These are phyloP conservation scores for Sphaerodactylus townsendi DNA, from an alignment of 2,113 vertebrate genomes.

Conservation along the genomic window DNA sequence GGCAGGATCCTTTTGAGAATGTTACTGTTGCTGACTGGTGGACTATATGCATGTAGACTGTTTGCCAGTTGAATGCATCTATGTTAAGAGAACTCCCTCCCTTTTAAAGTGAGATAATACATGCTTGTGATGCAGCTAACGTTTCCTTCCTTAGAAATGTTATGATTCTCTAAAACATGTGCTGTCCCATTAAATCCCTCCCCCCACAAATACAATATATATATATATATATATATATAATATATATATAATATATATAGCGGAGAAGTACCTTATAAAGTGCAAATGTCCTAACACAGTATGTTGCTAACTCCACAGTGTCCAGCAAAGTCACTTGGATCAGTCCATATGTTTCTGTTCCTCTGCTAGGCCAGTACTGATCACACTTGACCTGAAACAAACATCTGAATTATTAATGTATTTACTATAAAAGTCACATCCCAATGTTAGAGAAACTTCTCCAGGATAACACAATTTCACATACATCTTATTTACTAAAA, in stretches of 20 bases:
- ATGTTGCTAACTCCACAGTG: slow-evolving; percentile 95
- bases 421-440: slow-evolving; percentile 9
- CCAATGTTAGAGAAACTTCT: too few species aligned
- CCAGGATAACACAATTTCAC: too few species aligned
- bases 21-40: neutral
- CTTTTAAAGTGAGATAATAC: neutral
- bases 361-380: slow-evolving; percentile 97
- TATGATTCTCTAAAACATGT: slow-evolving; percentile 22
- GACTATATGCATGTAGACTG: neutral
- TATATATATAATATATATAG: too few species aligned
- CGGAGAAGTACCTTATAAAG: slow-evolving; percentile 92
- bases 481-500: too few species aligned
- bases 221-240: too few species aligned
- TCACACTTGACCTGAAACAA: slow-evolving; percentile 94
- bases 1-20: neutral
- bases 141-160: slow-evolving; percentile 20
- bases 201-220: neutral
- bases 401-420: slow-evolving; percentile 16
- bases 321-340: slow-evolving; percentile 95
- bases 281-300: slow-evolving; percentile 96
- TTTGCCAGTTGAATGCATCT: neutral
- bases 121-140: slow-evolving; percentile 8
- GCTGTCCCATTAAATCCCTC: neutral
- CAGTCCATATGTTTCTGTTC: slow-evolving; percentile 93
- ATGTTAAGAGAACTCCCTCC: neutral